Base-by-base conservation (phyloP, 2,797 vertebrate genomes). In the Labeo calbasu region DNA sequence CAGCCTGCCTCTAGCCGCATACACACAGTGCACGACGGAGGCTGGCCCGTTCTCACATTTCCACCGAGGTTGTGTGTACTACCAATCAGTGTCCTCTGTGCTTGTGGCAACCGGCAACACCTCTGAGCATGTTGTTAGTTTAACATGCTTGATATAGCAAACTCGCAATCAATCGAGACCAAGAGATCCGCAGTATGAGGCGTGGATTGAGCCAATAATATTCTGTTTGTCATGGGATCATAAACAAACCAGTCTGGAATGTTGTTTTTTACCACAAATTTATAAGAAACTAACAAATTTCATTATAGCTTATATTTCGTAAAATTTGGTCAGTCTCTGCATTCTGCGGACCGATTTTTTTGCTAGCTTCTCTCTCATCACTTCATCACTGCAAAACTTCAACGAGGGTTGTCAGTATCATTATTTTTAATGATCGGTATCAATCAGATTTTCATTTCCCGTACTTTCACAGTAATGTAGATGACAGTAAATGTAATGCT, bases 1-100 rank as follows among this genome's bases (percentile, higher is more conserved):
- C 71, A 59, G 63, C 17, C 77, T 80, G 70, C 71, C 43, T 75
- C 28, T 61, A 76, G 82, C 85, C 66, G 2, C 65, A 84, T 25
- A 71, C 51, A 68, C 68, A n/a, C 36, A 19, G 69, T 15, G 46
- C 79, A 72, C 57, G 69, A 40, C 17, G 25, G 55, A 77, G 19
- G 17, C 73, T 83, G 21, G 23, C 59, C n/a, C 4, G 6, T 4
- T 6, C 63, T 77, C 53, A 23, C 66, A 61, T 65, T 57, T 57
- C 6, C 55, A 25, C 55, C 3, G 32, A 78, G 65, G 51, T 28
- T 46, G 4, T 70, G 51, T 51, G 21, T 51, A 10, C 53, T 51
- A 61, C 55, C 28, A 69, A 48, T 79, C 66, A 63, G 43, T 71
- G 53, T 61, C 14, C 55, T 63, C 14, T 63, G 82, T 61, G 82